Evolutionary conservation across 2,888 invertebrate genomes (phyloP), one percentile per base, ranked within the genome.

Genomic region (Aleiodes testaceus): DNA sequence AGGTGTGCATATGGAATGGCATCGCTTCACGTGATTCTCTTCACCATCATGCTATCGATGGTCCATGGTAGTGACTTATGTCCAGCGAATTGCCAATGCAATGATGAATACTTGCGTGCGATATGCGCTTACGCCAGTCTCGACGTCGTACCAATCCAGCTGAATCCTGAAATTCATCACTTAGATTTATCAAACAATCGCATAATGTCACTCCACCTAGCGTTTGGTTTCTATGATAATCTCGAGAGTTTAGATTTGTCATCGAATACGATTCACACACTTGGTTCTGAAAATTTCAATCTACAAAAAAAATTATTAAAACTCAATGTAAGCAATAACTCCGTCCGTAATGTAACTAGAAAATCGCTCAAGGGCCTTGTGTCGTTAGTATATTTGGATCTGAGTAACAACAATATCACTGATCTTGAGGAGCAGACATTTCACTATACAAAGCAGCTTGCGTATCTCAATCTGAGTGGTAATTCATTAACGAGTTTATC

Each of bases 101-200:
- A 93, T 89, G 95, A 96, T 86, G 92, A 93, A 66, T 89, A 91
- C 77, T 91, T 94, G 76, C 91, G 91, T 72, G 93, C 94, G 30
- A 91, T 92, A 77, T 96, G 96, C 87, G 92, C 93, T 78, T 92
- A 92, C 82, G 94, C 95, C 68, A 92, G 91, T 74, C 91, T 96
- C 77, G 95, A 95, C 85, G 93, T 95, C 80, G 94, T 96, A 68
- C 96, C 96, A 73, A 95, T 96, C 80, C 95, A 95, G 85, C 90
- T 96, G 78, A 96, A 96, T 88, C 97, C 97, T 49, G 95, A 95
- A 85, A 92, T 95, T 64, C 92, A 92, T 66, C 92, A 93, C 87
- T 93, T 97, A 83, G 94, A 94, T 85, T 91, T 97, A 71, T 93
- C 93, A n/a, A 91, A 92, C 84, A 97, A 97, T 88, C 92, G 92